Evolutionary conservation across 64 coral and sea anemone genomes (phyloP), one percentile per base, ranked within the genome.

Genomic region (Pocillopora verrucosa): DNA sequence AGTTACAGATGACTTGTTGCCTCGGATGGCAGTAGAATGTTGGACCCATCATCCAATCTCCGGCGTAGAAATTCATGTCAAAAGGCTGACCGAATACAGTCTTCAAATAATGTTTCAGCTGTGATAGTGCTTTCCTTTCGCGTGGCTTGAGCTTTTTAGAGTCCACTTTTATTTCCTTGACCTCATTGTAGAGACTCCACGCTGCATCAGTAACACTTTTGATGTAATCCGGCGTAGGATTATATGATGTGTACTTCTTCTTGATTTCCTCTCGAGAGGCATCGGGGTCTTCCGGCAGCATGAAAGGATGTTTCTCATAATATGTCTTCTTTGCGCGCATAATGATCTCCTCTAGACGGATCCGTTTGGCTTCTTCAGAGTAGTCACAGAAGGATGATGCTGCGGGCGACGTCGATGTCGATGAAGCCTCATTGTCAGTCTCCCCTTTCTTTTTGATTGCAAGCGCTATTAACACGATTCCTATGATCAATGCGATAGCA

Each of bases 21-120:
- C 30, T 30, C 30, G 30, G 30, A 30, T 30, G 30, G 72, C 60
- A 92, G 26, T 88, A 95, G 25, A 86, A 86, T 30, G 95, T 92
- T 2, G 96, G 96, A 4, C 96, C 96, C 78, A 99, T 85, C 96
- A 99, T 95, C 96, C 96, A 99, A 12, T 95, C 84, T 3, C 96
- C 96, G 17, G 77, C 91, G 25, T 99, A 99, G 60, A 95, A 99
- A 19, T 99, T 95, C 58, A 80, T 62, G 19, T 88, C 96, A 58
- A 70, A 93, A 7, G 91, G 91, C 5, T 73, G 38, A 1, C 93
- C 90, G 72, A 95, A 99, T 34, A 36, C 69, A n/a, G 87, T 79
- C n/a, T 91, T 92, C 12, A 99, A 74, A 63, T 90, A 99, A 76
- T 93, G 89, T 41, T 88, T 92, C 0, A 99, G 63, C 75, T 99